Percentiles rank a stretch among this genome's conserved stretches.
These are phyloP conservation scores for Catostylus mosaicus DNA, from an alignment of 30 jellyfish, hydroid and myxozoan genomes.

Conservation along the genomic window DNA sequence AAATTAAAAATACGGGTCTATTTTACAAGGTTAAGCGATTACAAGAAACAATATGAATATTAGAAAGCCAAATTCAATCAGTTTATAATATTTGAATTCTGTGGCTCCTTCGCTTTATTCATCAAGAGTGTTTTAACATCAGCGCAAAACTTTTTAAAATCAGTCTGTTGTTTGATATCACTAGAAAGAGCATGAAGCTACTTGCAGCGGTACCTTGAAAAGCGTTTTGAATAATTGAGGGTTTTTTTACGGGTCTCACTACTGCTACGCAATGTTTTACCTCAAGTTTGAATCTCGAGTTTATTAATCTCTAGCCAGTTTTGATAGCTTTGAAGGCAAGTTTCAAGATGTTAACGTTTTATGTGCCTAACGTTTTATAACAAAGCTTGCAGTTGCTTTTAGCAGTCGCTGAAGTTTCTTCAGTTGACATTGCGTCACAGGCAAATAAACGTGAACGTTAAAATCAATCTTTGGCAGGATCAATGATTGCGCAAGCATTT, in stretches of 20 bases:
- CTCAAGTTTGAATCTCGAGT: slow-evolving; percentile 28
- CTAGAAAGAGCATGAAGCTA: slow-evolving; percentile 67
- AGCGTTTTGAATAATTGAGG: slow-evolving; percentile 38
- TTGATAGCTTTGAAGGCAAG: slow-evolving; percentile 32
- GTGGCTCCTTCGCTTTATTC: slow-evolving; percentile 57
- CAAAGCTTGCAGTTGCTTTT: slow-evolving; percentile 59
- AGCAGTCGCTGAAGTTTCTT: slow-evolving; percentile 49
- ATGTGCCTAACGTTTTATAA: slow-evolving; percentile 43
- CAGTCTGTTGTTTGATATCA: slow-evolving; percentile 57
- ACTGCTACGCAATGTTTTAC: slow-evolving; percentile 45
- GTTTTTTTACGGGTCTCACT: slow-evolving; percentile 64
- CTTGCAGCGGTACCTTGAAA: slow-evolving; percentile 64
- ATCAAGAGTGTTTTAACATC: slow-evolving; percentile 62
- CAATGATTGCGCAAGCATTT: slow-evolving; percentile 39
- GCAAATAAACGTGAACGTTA: slow-evolving; percentile 33
- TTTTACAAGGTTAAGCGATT: slow-evolving; percentile 33
- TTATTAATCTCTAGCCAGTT: slow-evolving; percentile 1
- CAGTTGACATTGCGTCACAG: slow-evolving; percentile 47
- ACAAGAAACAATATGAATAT: slow-evolving; percentile 19
- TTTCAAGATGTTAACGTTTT: slow-evolving; percentile 16
- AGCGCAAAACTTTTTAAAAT: slow-evolving; percentile 46
- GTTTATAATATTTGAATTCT: slow-evolving; percentile 35
- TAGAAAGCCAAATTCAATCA: slow-evolving; percentile 38
- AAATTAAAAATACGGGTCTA: slow-evolving; percentile 22
- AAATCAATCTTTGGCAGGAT: slow-evolving; percentile 41